These are phyloP conservation scores for Protomyctophum bolini DNA, from an alignment of 2,113 vertebrate species.

Conservation along the genomic window DNA sequence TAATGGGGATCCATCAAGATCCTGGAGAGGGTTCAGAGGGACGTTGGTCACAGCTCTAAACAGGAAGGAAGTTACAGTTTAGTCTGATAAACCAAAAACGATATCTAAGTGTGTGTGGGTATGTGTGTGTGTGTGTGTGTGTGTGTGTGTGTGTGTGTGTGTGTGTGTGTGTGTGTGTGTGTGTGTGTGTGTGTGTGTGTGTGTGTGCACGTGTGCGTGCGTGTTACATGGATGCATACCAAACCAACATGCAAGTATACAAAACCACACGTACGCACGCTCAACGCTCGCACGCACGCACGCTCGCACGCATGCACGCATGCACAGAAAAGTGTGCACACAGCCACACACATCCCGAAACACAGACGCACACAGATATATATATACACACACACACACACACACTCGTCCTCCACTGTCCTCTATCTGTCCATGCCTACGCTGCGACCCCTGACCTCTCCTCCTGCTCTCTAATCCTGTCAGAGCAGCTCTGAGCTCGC, in stretches of 20 bases:
- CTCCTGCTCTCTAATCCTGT: constrained; percentile 60
- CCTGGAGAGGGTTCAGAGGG: constrained; percentile 53
- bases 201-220: too few species aligned
- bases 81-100: constrained; percentile 18
- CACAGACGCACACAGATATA: neutral
- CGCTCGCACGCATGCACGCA: too few species aligned
- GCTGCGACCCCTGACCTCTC: constrained; percentile 53
- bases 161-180: too few species aligned
- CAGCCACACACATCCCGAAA: too few species aligned
- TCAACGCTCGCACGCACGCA: too few species aligned
- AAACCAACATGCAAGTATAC: too few species aligned
- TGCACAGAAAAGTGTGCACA: too few species aligned
- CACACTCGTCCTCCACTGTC: constrained; percentile 2
- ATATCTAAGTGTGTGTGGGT: too few species aligned
- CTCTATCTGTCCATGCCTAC: constrained; percentile 39
- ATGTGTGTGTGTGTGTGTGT: too few species aligned
- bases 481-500: constrained; percentile 56
- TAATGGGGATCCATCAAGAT: constrained; percentile 25
- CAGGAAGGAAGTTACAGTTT: constrained; percentile 38
- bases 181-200: too few species aligned
- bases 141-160: too few species aligned
- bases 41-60: constrained; percentile 39
- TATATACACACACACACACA: neutral
- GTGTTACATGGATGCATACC: too few species aligned
- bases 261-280: neutral